Conservation (phyloP, 2,113 vertebrate genomes). For the Phyllostomus discolor region DNA sequence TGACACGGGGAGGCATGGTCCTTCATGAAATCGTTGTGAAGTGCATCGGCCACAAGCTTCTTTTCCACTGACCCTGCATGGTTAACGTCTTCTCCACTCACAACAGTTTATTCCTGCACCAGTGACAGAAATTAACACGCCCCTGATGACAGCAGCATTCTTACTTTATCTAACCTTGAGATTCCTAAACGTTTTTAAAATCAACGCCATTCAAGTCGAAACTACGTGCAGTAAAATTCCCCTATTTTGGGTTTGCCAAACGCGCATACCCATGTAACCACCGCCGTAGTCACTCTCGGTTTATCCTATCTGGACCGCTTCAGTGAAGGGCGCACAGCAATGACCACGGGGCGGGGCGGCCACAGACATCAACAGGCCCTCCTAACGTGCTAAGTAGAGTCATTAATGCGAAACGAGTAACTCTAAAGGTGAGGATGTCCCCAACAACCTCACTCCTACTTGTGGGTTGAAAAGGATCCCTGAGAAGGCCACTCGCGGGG, state of each 20-base stretch:
- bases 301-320: slow-evolving; percentile 33
- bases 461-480: slow-evolving; percentile 80
- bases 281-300: background rate
- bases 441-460: slow-evolving; percentile 82
- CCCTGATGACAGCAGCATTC: background rate
- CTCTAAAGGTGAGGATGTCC: slow-evolving; percentile 80
- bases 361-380: slow-evolving; percentile 76
- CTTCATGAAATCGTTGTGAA: background rate
- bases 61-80: background rate
- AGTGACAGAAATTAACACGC: background rate
- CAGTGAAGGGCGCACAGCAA: background rate
- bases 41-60: background rate
- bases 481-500: slow-evolving; percentile 82
- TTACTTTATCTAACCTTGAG: background rate
- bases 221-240: slow-evolving; percentile 19
- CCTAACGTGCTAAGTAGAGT: slow-evolving; percentile 80
- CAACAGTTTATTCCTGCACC: background rate
- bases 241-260: slow-evolving; percentile 26
- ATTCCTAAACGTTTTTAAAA: background rate
- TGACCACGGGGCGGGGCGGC: slow-evolving; percentile 64
- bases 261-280: background rate
- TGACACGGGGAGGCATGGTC: accelerated
- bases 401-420: slow-evolving; percentile 81
- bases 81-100: background rate
- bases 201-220: background rate